Evolutionary conservation across 2,113 vertebrate genomes (phyloP).

Genomic region (Nematolebias whitei): DNA sequence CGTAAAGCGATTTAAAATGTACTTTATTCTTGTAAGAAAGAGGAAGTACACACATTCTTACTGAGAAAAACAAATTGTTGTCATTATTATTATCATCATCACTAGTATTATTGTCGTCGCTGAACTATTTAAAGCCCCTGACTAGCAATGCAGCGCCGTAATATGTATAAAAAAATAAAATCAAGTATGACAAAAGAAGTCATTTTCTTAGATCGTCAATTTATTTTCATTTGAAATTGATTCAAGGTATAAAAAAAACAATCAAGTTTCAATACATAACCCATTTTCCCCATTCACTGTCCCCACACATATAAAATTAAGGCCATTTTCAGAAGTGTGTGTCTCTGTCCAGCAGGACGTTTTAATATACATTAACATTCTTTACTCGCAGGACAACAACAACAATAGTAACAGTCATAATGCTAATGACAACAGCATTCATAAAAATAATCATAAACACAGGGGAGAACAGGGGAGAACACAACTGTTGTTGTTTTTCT

Average conservation of each 20-base stretch:
- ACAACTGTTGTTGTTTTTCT: slow-evolving; percentile 48
- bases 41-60: slow-evolving; percentile 63
- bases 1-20: slow-evolving; percentile 70
- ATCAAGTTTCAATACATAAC: slow-evolving; percentile 75
- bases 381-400: slow-evolving; percentile 77
- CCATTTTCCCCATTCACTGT: slow-evolving; percentile 75
- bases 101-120: slow-evolving; percentile 74
- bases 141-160: slow-evolving; percentile 54
- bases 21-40: slow-evolving; percentile 74
- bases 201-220: slow-evolving; percentile 72
- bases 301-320: slow-evolving; percentile 80
- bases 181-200: slow-evolving; percentile 69
- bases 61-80: slow-evolving; percentile 55
- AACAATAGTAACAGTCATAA: slow-evolving; percentile 77
- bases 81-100: slow-evolving; percentile 71
- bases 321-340: slow-evolving; percentile 78
- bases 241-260: slow-evolving; percentile 71
- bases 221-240: slow-evolving; percentile 78
- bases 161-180: slow-evolving; percentile 35
- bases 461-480: slow-evolving; percentile 45
- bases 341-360: slow-evolving; percentile 85
- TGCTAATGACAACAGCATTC: slow-evolving; percentile 75
- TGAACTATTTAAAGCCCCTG: slow-evolving; percentile 40
- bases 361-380: slow-evolving; percentile 79
- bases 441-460: slow-evolving; percentile 63